Percentiles rank a stretch among this genome's conserved stretches.
These are phyloP conservation scores for Amphibalanus amphitrite DNA, from an alignment of 1,140 invertebrate species.

Conservation along the genomic window DNA sequence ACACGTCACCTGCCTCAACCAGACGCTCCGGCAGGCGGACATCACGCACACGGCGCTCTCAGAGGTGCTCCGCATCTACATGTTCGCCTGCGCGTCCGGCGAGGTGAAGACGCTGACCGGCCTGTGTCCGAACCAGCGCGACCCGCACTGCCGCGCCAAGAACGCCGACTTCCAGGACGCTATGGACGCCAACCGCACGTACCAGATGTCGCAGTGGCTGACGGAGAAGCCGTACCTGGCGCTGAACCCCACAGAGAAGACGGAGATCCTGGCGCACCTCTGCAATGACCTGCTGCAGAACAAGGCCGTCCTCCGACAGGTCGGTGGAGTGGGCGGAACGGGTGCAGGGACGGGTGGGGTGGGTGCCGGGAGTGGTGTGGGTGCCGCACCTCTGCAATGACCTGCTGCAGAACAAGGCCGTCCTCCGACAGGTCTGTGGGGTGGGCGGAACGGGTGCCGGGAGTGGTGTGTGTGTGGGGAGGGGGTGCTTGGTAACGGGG, in stretches of 20 bases:
- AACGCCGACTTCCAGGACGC: constrained; percentile 57
- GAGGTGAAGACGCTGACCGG: constrained; percentile 31
- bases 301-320: constrained; percentile 53
- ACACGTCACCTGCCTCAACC: constrained; percentile 69
- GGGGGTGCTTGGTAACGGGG: no score
- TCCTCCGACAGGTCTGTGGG: constrained; percentile 44
- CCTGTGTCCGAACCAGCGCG: not conserved
- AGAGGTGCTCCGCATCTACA: constrained; percentile 74
- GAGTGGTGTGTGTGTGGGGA: no score
- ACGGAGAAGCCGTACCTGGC: constrained; percentile 59
- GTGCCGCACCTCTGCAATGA: constrained; percentile 87
- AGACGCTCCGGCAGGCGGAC: constrained; percentile 76
- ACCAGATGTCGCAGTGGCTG: constrained; percentile 46
- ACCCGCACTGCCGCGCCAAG: constrained; percentile 26
- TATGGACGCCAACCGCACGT: constrained; percentile 37
- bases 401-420: constrained; percentile 74
- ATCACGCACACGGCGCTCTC: constrained; percentile 80
- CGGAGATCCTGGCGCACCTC: constrained; percentile 68
- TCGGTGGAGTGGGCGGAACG: no score
- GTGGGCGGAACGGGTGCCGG: no score
- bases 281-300: constrained; percentile 88
- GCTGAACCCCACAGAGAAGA: constrained; percentile 66
- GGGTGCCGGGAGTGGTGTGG: no score
- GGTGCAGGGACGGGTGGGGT: no score
- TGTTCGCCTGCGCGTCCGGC: constrained; percentile 65